Base-by-base conservation (phyloP, 2,113 vertebrate species). In the Pontoporia blainvillei region DNA sequence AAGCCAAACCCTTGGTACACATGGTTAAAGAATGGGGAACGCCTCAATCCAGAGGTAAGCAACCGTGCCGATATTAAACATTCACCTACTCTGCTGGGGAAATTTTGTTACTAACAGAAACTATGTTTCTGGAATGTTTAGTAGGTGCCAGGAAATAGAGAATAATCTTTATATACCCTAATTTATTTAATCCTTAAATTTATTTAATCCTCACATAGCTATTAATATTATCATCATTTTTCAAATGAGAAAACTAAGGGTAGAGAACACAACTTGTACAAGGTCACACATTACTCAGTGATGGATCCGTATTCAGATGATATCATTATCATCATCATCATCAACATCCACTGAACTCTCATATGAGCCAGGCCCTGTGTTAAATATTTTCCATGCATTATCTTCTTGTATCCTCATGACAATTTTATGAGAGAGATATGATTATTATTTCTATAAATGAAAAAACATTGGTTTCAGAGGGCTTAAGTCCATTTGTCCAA, bases 21-120 rank as follows among this genome's bases (percentile, higher is more conserved):
- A 0, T 99, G 99, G 99, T 76, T 99, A n/a, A 99, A 99, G 98
- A 99, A 99, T 8, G 99, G 99, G 2, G 98, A 99, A 87, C 98
- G 71, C 0, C 97, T 99, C 17, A 20, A 49, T 1, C 73, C 98
- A 67, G 97, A 99, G 99, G 99, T 99, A 98, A 98, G 96, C 12
- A 59, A 7, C 12, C 23, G 6, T 6, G 61, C 5, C 6, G 17
- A 3, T 66, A 5, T 54, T 27, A 12, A 29, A 67, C 49, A 13
- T 21, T 36, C 14, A 46, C 36, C 13, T 14, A 1, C 20, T 78
- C 25, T n/a, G 20, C 27, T 25, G 20, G 34, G 54, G 36, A 29
- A 41, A n/a, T 25, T 82, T 54, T 64, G 21, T 44, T 54, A 39
- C 23, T 34, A 3, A 29, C 12, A 39, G 31, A 8, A 61, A 36